Base-by-base conservation (phyloP, 2,888 invertebrate species). In the Pilophorus perplexus region DNA sequence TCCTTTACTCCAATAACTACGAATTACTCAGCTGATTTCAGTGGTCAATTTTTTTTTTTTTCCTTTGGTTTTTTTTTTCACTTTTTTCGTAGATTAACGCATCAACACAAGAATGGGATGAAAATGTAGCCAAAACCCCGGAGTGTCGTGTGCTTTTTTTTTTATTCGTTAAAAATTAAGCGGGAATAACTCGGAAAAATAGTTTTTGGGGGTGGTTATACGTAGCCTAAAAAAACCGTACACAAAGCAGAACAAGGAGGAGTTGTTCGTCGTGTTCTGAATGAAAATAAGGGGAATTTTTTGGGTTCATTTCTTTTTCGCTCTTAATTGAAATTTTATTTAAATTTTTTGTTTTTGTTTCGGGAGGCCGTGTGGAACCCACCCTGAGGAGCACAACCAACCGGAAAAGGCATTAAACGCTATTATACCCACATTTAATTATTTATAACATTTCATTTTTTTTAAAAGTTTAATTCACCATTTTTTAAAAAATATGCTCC, bases 401-500 rank as follows among this genome's bases (percentile, higher is more conserved):
- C 62, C 48, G 40, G 62, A 62, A n/a, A 62, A 62, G 62, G 62
- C 62, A 62, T 62, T 62, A 48, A n/a, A n/a, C 48, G 48, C 62
- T 62, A 62, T 59, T 42, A 40, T 40, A 59, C 44, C 62, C 62
- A 59, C 38, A 28, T 38, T 55, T 14, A 55, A 42, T 52, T 46
- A 46, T 52, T 52, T 54, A 54, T 65, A 54, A 64, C 50, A 14
- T 64, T 64, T 67, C 38, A 54, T 52, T 27, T 52, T 59, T 23
- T 66, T 67, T 67, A 62, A 67, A 67, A 64, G 60, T 64, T n/a
- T 68, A 65, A 12, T 59, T 42, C 25, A 44, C 44, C 40, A 37
- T 62, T 62, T 62, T 65, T 68, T 68, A 68, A 68, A 68, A 68
- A 68, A 68, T 68, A 68, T 62, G 62, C 66, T 54, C 64, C 66